Base-by-base conservation (phyloP, 2,888 invertebrate species). In the Cosmia trapezina region DNA sequence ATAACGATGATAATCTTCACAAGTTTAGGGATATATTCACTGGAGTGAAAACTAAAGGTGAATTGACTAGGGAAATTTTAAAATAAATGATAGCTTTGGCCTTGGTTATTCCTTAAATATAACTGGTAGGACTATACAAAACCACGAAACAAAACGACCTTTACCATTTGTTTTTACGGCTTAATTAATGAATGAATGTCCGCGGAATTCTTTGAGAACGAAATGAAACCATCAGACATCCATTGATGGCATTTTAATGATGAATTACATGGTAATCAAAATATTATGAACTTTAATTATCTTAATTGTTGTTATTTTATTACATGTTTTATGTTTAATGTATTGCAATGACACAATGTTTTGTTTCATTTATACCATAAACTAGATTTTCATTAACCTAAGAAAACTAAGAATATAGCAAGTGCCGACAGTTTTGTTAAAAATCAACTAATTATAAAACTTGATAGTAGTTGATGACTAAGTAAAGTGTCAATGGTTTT, bases 181-280 rank as follows among this genome's bases (percentile, higher is more conserved):
- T 86, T 83, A 76, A 83, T 85, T 78, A 86, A 84, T 76, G 61
- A 83, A 81, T 68, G 60, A 85, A 82, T 82, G 65, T 71, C 53
- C 54, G 73, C 70, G 49, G 67, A 81, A 75, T 83, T 74, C 70
- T 60, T 83, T 80, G 76, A 56, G 68, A 68, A 70, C 22, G 56
- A 73, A 79, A 79, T 62, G n/a, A 37, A 61, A 49, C 61, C 37
- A 66, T 4, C 83, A 65, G 64, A 74, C 57, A 33, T 57, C 77
- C 77, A 69, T 73, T 73, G 65, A 83, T 73, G 84, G 81, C 51
- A 70, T 73, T 76, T 83, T 86, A 83, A 80, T 83, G 73, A 71
- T 74, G 65, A 70, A 77, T 73, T 61, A 83, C 77, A 81, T 66
- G 61, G 70, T 67, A 73, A 73, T 77, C 68, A 73, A 70, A 68